phyloP scores from a whole-genome alignment of 2,797 vertebrate species.

The Octomys mimax region DNA sequence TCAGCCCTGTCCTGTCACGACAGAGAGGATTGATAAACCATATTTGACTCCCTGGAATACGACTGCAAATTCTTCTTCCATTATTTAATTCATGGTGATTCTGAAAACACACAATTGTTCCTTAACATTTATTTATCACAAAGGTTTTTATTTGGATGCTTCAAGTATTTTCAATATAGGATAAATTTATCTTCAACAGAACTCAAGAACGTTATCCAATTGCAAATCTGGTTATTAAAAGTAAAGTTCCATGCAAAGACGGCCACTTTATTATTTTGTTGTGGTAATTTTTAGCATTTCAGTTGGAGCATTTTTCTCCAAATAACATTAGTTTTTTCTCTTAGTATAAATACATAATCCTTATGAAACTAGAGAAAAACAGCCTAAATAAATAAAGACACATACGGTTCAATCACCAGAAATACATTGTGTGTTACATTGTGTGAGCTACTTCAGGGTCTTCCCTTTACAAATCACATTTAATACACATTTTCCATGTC shows the following conservation, averaged over 20 bases:
- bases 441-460: not conserved
- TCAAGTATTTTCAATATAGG: not conserved
- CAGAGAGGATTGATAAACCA: rapidly evolving
- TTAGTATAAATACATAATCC: not conserved
- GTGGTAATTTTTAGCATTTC: not conserved
- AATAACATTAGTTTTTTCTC: not conserved
- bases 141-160: not conserved
- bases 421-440: not conserved
- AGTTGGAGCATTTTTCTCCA: not conserved
- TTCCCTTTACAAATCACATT: not conserved
- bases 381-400: not conserved
- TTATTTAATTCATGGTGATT: not conserved
- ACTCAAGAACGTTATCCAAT: not conserved
- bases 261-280: not conserved
- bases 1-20: not conserved
- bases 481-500: not conserved
- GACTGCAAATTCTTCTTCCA: not conserved
- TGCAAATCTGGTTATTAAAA: not conserved
- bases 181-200: not conserved
- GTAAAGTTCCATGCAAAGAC: not conserved
- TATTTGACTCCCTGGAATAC: not conserved
- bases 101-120: not conserved
- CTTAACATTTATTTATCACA: not conserved
- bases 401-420: not conserved
- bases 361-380: not conserved